Base-by-base conservation (phyloP, 2,888 invertebrate genomes). In the Watsonalla cultraria region DNA sequence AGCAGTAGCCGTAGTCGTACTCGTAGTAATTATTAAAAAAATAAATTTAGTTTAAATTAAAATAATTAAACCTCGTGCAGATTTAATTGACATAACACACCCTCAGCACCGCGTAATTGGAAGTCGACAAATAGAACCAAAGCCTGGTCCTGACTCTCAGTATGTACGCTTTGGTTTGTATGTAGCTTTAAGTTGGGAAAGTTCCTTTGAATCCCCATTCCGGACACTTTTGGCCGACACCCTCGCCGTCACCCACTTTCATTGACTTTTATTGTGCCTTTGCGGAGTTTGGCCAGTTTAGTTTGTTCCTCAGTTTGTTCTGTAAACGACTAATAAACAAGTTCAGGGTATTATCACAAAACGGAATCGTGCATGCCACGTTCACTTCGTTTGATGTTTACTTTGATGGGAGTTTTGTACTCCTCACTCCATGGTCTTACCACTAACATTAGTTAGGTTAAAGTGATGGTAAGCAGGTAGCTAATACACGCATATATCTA, bases 211-310 rank as follows among this genome's bases (percentile, higher is more conserved):
- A 48, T 37, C 35, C 13, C n/a, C 46, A 35, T 13, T 5, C 14
- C 39, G 1, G 46, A 46, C 50, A 50, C 54, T 45, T n/a, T 45
- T 13, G 48, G n/a, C 34, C 24, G 45, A 33, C 45, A 51, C 42
- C 42, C 42, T 8, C 42, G 42, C 11, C 42, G 42, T 35, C 46
- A 15, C 46, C 11, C 50, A 52, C 52, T 55, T 52, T 52, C 52
- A 55, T 55, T 52, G 49, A 55, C 52, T 55, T 39, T 49, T 52
- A 52, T 52, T 46, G 55, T 49, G 39, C 49, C 55, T 45, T 42
- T 49, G 52, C 47, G 47, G 34, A 45, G 24, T 14, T 34, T 6
- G 7, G 37, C 35, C 35, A 35, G 35, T 47, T 47, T 47, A n/a
- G 47, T 34, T 37, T 13, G n/a, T 34, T 33, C 34, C n/a, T 37